Evolutionary conservation across 1,140 invertebrate species (phyloP), one percentile per base, ranked within the genome.

Genomic region (Trichonephila inaurata): DNA sequence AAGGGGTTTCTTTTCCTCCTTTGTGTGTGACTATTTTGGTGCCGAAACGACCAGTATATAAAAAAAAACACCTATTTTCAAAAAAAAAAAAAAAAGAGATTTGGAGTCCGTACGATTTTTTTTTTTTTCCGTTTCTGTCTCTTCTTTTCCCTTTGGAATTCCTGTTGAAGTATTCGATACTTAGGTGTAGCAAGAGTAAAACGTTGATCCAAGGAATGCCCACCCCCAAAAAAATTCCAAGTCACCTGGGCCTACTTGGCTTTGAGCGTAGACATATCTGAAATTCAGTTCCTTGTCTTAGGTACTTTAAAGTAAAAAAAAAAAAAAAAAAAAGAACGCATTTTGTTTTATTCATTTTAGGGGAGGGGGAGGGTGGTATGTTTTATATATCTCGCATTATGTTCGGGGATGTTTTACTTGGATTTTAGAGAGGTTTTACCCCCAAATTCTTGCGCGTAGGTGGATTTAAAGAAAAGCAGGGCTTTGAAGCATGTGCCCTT

Each of bases 221-320:
- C 28, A 40, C 28, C 28, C 14, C 28, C 33, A 40, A 77, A 77
- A 77, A 77, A 69, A 69, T 77, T 18, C 16, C 72, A 40, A 33
- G 28, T 40, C 72, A 77, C 28, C 72, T 40, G 72, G 72, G 72
- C 16, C 72, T 18, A 18, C 28, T 77, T 77, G 72, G 33, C 72
- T 77, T 77, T 77, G 28, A 12, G 14, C 28, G 16, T 16, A 77
- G 28, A 18, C 72, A 77, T 77, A 77, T 77, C 72, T 77, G 72
- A 77, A 77, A 77, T 77, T 77, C 72, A 33, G 72, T 77, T 77
- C 24, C 72, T 77, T 77, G 72, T 77, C 33, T 77, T 33, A 77
- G 28, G 72, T 28, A 77, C 28, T 40, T 33, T 77, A 33, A 19
- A 28, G 28, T 33, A 77, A 28, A 77, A 40, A 28, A 28, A 14